Percentiles rank a stretch among this genome's conserved stretches.
phyloP scores from a whole-genome alignment of 2,888 invertebrate genomes.

The Drosophila ezoana region DNA sequence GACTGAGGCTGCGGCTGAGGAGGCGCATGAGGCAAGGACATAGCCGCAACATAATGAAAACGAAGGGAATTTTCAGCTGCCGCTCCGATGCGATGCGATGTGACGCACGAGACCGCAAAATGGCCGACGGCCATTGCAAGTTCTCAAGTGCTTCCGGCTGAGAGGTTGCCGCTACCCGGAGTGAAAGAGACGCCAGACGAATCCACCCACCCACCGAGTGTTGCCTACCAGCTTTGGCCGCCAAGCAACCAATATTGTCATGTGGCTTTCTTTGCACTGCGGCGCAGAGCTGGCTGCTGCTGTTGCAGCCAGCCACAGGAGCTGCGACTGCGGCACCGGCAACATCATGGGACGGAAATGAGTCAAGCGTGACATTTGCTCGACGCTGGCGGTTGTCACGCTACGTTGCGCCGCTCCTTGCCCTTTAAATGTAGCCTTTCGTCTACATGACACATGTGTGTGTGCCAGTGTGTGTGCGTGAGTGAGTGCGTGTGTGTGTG shows the following conservation, averaged over 20 bases:
- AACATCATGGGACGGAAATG: slow-evolving; percentile 79
- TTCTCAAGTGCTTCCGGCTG: slow-evolving; percentile 81
- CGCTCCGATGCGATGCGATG: slow-evolving; percentile 55
- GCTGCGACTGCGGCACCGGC: slow-evolving; percentile 45
- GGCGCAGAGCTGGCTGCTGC: slow-evolving; percentile 46
- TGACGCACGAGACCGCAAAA: slow-evolving; percentile 80
- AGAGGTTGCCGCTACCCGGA: slow-evolving; percentile 68
- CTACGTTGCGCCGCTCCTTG: slow-evolving; percentile 63
- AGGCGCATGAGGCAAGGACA: slow-evolving; percentile 62
- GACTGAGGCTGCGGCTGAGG: not conserved
- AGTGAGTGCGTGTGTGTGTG: slow-evolving; percentile 24
- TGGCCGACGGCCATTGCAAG: slow-evolving; percentile 76
- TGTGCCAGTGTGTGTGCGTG: slow-evolving; percentile 10
- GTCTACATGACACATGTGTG: slow-evolving; percentile 32
- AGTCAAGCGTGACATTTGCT: slow-evolving; percentile 81
- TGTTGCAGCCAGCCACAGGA: slow-evolving; percentile 56
- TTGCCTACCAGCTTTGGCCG: slow-evolving; percentile 31
- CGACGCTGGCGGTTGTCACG: slow-evolving; percentile 66
- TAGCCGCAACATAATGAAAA: slow-evolving; percentile 81
- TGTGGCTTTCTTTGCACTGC: slow-evolving; percentile 74
- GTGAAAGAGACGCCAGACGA: slow-evolving; percentile 5
- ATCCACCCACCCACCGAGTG: slow-evolving; percentile 12
- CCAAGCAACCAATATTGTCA: slow-evolving; percentile 78
- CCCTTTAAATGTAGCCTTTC: slow-evolving; percentile 67
- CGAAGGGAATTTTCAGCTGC: slow-evolving; percentile 78